These are phyloP conservation scores for Coregonus ussuriensis DNA, from an alignment of 2,797 vertebrate genomes.

Conservation along the genomic window DNA sequence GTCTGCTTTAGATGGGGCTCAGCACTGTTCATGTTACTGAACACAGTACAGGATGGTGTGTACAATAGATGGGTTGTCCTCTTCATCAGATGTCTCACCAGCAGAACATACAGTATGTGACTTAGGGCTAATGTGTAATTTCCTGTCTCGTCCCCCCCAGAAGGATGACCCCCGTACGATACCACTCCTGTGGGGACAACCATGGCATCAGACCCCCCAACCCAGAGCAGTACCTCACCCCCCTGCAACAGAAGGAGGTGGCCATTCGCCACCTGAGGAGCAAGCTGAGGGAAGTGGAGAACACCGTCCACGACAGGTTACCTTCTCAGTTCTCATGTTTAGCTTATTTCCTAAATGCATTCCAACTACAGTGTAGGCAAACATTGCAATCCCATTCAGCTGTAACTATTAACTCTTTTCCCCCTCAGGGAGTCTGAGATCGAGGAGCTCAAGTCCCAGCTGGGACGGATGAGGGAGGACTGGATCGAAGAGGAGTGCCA, in stretches of 20 bases:
- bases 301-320: slow-evolving; percentile 86
- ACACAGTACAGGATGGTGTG: background rate
- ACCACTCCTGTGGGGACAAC: slow-evolving; percentile 89
- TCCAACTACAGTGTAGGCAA: background rate
- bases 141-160: slow-evolving; percentile 62
- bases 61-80: background rate
- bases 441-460: slow-evolving; percentile 87
- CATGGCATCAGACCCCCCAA: slow-evolving; percentile 88
- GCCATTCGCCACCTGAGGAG: slow-evolving; percentile 90
- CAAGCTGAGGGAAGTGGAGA: slow-evolving; percentile 89
- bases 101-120: background rate
- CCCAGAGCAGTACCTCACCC: slow-evolving; percentile 96
- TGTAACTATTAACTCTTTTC: background rate
- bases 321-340: background rate
- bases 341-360: background rate
- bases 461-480: slow-evolving; percentile 94
- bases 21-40: background rate
- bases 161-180: slow-evolving; percentile 69
- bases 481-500: slow-evolving; percentile 99
- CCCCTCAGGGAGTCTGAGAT: slow-evolving; percentile 85
- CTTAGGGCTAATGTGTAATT: background rate
- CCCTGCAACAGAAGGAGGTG: slow-evolving; percentile 97
- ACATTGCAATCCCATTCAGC: background rate
- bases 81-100: background rate
- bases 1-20: background rate